Evolutionary conservation across 2,888 invertebrate species (phyloP).

Genomic region (Lasioglossum leucozonium): DNA sequence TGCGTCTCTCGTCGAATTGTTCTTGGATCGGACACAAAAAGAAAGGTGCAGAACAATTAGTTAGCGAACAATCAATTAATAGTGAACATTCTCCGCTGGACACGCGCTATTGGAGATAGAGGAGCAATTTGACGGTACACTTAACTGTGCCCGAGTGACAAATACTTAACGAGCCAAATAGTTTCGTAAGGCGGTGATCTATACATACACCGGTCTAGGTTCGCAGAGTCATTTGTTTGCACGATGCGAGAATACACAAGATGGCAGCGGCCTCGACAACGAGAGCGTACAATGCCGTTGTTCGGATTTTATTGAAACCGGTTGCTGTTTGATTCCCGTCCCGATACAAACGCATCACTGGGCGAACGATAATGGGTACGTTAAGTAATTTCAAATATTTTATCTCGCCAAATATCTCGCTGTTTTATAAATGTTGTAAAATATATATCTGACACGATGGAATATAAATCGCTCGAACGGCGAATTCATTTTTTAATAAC

Average conservation of each 20-base stretch:
- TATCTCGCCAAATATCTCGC: background rate
- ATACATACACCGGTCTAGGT: slow-evolving; percentile 21
- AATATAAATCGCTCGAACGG: background rate
- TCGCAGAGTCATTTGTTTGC: slow-evolving; percentile 45
- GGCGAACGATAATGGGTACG: background rate
- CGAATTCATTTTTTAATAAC: slow-evolving; percentile 11
- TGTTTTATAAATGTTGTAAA: background rate
- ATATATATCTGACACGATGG: background rate
- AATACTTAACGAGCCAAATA: slow-evolving; percentile 42
- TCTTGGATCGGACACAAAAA: background rate
- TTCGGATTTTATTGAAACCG: background rate
- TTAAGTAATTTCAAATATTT: background rate
- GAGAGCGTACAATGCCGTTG: background rate
- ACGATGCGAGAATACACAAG: slow-evolving; percentile 32
- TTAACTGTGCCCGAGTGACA: slow-evolving; percentile 23
- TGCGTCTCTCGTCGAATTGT: background rate
- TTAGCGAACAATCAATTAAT: slow-evolving; percentile 13
- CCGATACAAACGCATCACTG: background rate
- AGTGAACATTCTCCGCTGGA: background rate
- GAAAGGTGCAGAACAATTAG: background rate
- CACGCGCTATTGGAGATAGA: slow-evolving; percentile 22
- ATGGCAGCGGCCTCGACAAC: slow-evolving; percentile 6
- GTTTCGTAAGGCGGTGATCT: slow-evolving; percentile 41
- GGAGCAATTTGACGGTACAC: slow-evolving; percentile 24
- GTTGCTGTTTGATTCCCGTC: background rate